Percentiles rank a stretch among this genome's conserved stretches.
These are phyloP conservation scores for Catostomus latipinnis DNA, from an alignment of 2,797 vertebrate genomes.

Conservation along the genomic window DNA sequence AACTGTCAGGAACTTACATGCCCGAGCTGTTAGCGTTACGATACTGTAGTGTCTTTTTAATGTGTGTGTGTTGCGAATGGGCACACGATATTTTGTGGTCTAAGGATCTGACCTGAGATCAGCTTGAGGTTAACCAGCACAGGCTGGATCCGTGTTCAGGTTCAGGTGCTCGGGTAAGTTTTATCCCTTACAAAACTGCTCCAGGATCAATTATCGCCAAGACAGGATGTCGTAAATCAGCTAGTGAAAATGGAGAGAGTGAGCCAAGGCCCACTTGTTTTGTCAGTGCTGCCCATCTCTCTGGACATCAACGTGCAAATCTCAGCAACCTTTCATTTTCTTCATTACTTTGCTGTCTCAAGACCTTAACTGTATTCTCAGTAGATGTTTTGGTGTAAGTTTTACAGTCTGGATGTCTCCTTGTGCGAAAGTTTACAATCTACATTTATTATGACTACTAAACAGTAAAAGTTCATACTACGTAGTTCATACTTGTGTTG, in stretches of 20 bases:
- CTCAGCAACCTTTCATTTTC: slow-evolving; percentile 21
- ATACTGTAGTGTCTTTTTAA: not conserved
- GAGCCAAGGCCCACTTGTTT: slow-evolving; percentile 26
- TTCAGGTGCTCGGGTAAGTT: not conserved
- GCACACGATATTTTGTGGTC: not conserved
- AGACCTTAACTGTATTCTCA: not conserved
- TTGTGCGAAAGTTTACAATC: not conserved
- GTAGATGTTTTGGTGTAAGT: not conserved
- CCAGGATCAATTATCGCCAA: slow-evolving; percentile 12
- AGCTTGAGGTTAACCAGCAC: not conserved
- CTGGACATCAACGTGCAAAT: slow-evolving; percentile 23
- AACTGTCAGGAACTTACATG: slow-evolving; percentile 34
- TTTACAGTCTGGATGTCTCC: not conserved
- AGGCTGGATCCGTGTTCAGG: slow-evolving; percentile 12
- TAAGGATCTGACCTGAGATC: slow-evolving; percentile 22
- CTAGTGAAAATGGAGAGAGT: slow-evolving; percentile 11
- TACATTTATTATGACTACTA: too few species aligned
- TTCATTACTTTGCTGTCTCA: slow-evolving; percentile 38
- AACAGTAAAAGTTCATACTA: not conserved
- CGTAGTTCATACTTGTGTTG: too few species aligned
- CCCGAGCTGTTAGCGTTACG: not conserved
- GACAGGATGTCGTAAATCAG: slow-evolving; percentile 20
- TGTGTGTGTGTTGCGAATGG: not conserved
- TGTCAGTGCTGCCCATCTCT: not conserved
- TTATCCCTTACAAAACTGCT: slow-evolving; percentile 15